A percentile compares a stretch with the other conserved stretches of the same genome.
phyloP scores from a whole-genome alignment of 2,888 invertebrate species.

The Cotesia congregata region DNA sequence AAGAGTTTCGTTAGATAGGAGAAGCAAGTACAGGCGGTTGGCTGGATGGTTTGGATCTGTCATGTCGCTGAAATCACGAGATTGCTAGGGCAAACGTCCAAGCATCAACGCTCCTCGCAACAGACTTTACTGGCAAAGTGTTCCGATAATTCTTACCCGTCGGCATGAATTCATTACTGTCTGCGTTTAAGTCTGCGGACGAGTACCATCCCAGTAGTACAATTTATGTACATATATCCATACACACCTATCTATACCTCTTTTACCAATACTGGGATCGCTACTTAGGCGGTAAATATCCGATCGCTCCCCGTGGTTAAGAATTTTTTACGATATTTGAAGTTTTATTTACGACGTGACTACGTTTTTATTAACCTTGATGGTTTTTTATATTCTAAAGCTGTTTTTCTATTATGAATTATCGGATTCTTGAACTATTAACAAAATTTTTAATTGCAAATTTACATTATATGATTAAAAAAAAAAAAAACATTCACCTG shows the following conservation, averaged over 20 bases:
- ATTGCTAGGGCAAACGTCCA: conserved; percentile 49
- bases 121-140: conserved; percentile 42
- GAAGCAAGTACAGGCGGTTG: background rate
- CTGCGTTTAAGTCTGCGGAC: conserved; percentile 1
- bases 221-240: too few relatives aligned
- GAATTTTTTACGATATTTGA: too few relatives aligned
- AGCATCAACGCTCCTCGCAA: conserved; percentile 17
- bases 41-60: conserved; percentile 38
- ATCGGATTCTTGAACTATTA: too few relatives aligned
- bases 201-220: background rate
- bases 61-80: conserved; percentile 36
- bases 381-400: background rate
- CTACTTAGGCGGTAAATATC: background rate
- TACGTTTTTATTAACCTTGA: background rate
- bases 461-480: too few relatives aligned
- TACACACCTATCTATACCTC: too few relatives aligned
- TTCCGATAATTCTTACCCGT: conserved; percentile 49
- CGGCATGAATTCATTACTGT: conserved; percentile 53
- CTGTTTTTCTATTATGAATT: too few relatives aligned
- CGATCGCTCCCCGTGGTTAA: too few relatives aligned
- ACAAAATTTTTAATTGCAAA: too few relatives aligned
- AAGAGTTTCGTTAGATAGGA: conserved; percentile 3
- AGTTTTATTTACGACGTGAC: too few relatives aligned
- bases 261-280: background rate
- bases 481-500: too few relatives aligned